Evolutionary conservation across 1,140 invertebrate species (phyloP), one percentile per base, ranked within the genome.

Genomic region (Atta cephalotes): DNA sequence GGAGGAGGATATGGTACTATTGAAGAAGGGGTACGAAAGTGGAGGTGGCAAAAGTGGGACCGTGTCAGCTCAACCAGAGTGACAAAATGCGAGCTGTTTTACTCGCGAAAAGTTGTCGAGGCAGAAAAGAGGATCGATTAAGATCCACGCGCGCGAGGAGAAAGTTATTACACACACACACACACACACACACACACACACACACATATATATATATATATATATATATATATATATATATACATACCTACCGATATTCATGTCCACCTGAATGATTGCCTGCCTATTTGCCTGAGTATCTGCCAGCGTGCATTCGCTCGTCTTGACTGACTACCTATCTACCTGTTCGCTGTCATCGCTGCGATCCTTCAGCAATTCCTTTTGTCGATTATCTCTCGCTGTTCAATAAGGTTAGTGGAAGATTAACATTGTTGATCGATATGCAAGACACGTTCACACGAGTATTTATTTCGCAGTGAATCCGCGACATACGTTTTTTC

Each of bases 61-160:
- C 56, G 14, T 10, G 25, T 12, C 35, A 18, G 80, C 16, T 81
- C 68, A 35, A 62, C 56, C 6, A n/a, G 39, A 56, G 53, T 62
- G 70, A 76, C 80, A 84, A 84, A 82, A 74, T 74, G 18, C 56
- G 56, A 25, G 12, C 53, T 49, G 80, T 51, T 84, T 84, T 84
- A 84, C 58, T 84, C 80, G 80, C 6, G 70, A 62, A 49, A 84
- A 74, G 70, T 84, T 70, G 70, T 12, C 70, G 68, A 39, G 28
- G 39, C 39, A 76, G 80, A 76, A 76, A 62, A 84, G 70, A 84
- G 56, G 80, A 84, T 84, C 53, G 70, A 76, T 74, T 25, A 25
- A 74, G 80, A 74, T 84, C 70, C 25, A 39, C 65, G 49, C 80
- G 70, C 39, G 80, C 56, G 70, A 84, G 70, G 80, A 84, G 80